A percentile compares a stretch with the other conserved stretches of the same genome.
These are phyloP conservation scores for Mormyrus lacerda DNA, from an alignment of 2,113 vertebrate genomes.

Conservation along the genomic window DNA sequence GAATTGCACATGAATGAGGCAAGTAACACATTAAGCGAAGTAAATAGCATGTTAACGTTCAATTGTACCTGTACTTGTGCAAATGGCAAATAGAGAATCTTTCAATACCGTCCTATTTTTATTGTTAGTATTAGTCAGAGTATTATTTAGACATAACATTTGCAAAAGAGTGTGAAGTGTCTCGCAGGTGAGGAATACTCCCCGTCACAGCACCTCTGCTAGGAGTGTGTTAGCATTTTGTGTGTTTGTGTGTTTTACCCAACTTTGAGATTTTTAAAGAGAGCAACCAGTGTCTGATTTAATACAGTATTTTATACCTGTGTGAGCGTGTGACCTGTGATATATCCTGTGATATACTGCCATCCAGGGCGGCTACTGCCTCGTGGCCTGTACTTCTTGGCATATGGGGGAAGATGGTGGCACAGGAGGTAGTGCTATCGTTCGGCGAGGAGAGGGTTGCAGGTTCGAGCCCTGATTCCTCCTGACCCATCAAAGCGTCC, in stretches of 20 bases:
- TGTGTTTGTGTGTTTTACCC: too few species aligned
- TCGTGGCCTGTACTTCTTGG: background rate
- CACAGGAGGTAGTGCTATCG: too few species aligned
- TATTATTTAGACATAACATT: background rate
- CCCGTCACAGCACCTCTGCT: background rate
- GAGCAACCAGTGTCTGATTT: background rate
- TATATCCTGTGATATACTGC: background rate
- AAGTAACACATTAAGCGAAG: background rate
- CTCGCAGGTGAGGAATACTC: background rate
- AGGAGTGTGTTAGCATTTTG: background rate
- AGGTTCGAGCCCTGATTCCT: too few species aligned
- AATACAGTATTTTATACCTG: background rate
- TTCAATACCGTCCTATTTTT: background rate
- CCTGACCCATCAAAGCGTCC: too few species aligned
- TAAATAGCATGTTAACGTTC: background rate
- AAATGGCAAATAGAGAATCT: background rate
- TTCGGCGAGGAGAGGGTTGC: too few species aligned
- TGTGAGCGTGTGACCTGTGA: background rate
- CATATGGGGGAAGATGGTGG: too few species aligned
- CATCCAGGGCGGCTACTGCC: background rate
- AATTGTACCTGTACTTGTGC: background rate
- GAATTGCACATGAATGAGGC: background rate
- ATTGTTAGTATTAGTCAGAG: background rate
- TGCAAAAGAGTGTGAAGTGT: background rate
- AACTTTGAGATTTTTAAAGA: background rate